Evolutionary conservation across 2,113 vertebrate species (phyloP).

Genomic region (Pachypanchax playfairii): DNA sequence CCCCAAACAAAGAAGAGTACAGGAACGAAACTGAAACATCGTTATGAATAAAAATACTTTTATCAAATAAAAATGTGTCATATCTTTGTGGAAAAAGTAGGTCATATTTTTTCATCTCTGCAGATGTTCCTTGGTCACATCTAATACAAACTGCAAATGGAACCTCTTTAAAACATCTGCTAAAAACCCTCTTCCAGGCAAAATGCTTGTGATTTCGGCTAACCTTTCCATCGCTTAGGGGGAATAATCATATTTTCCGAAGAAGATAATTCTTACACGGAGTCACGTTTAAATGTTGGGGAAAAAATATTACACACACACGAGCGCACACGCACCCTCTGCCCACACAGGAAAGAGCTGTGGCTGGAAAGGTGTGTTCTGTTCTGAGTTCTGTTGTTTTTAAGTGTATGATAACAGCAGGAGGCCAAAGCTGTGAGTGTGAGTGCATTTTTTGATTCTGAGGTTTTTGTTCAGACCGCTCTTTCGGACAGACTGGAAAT

Average conservation of each 20-base stretch:
- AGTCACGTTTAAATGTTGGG: not conserved
- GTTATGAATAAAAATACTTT: not conserved
- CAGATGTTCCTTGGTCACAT: slow-evolving; percentile 28
- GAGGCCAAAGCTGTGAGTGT: accelerated
- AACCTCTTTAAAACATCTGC: not conserved
- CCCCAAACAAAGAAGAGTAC: no score
- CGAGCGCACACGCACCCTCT: no score
- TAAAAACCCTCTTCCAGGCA: not conserved
- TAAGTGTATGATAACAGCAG: not conserved
- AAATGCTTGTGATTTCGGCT: not conserved
- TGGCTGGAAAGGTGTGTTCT: not conserved
- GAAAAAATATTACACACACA: slow-evolving; percentile 8
- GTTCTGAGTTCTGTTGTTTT: not conserved
- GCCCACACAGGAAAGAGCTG: slow-evolving; percentile 47
- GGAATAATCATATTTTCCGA: slow-evolving; percentile 19
- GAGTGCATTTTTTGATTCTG: not conserved
- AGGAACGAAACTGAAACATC: not conserved
- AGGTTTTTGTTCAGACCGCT: not conserved
- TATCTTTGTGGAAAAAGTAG: slow-evolving; percentile 61
- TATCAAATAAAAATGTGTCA: not conserved
- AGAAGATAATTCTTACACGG: not conserved
- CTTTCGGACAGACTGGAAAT: not conserved
- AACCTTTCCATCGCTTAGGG: not conserved
- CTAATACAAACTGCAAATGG: no score
- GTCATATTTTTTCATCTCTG: slow-evolving; percentile 58